phyloP scores from a whole-genome alignment of 2,113 vertebrate genomes.

The Anguilla japonica region DNA sequence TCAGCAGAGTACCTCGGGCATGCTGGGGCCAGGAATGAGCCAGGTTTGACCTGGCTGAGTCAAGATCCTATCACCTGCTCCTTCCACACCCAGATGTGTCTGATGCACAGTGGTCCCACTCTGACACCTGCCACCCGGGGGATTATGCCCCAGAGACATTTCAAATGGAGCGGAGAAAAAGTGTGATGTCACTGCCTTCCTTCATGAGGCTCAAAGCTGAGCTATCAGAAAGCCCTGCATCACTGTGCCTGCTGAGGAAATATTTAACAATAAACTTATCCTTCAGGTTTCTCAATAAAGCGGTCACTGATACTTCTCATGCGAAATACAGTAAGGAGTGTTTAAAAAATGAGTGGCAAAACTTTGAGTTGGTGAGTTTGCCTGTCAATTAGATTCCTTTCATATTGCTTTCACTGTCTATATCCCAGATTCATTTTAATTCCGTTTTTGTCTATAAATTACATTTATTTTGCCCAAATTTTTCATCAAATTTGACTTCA shows the following conservation, averaged over 20 bases:
- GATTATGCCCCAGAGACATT: background rate
- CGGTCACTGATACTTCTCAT: background rate
- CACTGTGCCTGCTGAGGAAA: background rate
- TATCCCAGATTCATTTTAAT: no score
- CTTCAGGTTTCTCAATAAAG: no score
- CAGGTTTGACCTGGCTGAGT: background rate
- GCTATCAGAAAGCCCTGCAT: background rate
- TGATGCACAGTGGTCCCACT: background rate
- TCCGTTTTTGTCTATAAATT: no score
- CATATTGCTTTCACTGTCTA: no score
- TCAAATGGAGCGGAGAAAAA: background rate
- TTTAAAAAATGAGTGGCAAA: background rate
- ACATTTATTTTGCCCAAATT: no score
- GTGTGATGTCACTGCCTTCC: background rate
- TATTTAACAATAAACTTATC: background rate
- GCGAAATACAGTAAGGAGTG: background rate
- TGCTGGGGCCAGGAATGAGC: background rate
- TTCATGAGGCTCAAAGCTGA: background rate
- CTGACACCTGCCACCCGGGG: background rate
- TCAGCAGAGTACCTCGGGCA: background rate
- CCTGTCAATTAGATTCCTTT: no score
- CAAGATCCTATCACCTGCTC: constrained; percentile 20
- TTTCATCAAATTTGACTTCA: background rate
- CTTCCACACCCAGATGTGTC: background rate
- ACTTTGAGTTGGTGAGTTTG: no score